Evolutionary conservation across 2,113 vertebrate species (phyloP).

Genomic region (Bolborhynchus lineola): DNA sequence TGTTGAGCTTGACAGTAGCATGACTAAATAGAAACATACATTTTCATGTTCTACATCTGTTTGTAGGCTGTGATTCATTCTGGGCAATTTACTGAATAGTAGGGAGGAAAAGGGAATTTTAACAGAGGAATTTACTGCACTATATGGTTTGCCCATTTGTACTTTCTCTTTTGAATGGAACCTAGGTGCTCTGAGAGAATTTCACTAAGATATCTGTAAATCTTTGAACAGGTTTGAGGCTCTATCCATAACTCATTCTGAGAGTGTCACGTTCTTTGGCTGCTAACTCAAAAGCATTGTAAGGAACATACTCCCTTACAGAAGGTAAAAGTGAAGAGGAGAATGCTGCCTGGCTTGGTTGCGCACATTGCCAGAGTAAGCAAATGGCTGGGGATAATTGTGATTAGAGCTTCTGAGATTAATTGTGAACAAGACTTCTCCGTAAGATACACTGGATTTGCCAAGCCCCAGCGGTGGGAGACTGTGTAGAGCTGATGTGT

Average conservation of each 20-base stretch:
- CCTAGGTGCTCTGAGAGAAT: not conserved
- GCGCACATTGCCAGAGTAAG: not conserved
- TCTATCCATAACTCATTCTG: not conserved
- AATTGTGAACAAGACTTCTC: not conserved
- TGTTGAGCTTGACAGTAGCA: not conserved
- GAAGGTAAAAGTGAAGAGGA: not conserved
- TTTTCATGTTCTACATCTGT: not conserved
- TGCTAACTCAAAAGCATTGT: not conserved
- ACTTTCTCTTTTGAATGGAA: not conserved
- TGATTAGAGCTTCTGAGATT: not conserved
- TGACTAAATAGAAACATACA: not conserved
- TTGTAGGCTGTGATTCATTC: conserved; percentile 19
- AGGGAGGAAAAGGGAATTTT: not conserved
- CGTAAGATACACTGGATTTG: not conserved
- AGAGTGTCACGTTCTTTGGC: not conserved
- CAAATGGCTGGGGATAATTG: not conserved
- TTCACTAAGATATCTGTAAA: not conserved
- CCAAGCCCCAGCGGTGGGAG: not conserved
- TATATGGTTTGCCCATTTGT: not conserved
- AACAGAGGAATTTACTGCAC: not conserved
- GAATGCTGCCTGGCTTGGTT: not conserved
- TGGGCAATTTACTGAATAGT: not conserved
- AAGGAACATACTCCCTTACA: not conserved
- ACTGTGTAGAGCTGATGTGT: not conserved
- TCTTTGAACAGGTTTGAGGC: not conserved